phyloP scores from a whole-genome alignment of 2,888 invertebrate species.

The Patella pellucida region DNA sequence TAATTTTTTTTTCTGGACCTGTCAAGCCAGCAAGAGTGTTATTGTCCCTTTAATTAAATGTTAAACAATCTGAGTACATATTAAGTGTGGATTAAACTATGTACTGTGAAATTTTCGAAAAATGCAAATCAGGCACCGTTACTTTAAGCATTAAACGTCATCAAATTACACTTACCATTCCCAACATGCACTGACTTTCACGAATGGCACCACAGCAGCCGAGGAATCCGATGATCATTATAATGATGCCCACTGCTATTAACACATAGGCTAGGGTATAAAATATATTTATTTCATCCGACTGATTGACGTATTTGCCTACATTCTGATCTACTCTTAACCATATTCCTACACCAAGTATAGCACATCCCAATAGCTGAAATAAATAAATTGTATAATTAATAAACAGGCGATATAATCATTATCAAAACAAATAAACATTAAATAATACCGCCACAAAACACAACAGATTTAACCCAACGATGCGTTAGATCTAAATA shows the following conservation, averaged over 20 bases:
- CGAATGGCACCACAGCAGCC: slow-evolving; percentile 87
- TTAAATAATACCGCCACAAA: no score
- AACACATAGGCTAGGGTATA: slow-evolving; percentile 82
- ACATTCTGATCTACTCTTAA: slow-evolving; percentile 80
- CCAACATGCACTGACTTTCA: slow-evolving; percentile 84
- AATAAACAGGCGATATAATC: not conserved
- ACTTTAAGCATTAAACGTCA: not conserved
- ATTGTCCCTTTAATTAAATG: no score
- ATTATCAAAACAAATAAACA: not conserved
- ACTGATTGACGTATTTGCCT: slow-evolving; percentile 80
- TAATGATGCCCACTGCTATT: slow-evolving; percentile 80
- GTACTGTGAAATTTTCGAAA: no score
- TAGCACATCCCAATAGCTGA: slow-evolving; percentile 81
- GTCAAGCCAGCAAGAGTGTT: no score
- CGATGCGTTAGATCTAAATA: no score
- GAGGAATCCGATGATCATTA: slow-evolving; percentile 83
- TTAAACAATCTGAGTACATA: no score
- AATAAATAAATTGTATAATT: slow-evolving; percentile 59
- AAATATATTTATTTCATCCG: slow-evolving; percentile 77
- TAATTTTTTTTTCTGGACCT: no score
- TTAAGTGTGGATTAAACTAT: no score
- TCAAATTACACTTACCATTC: slow-evolving; percentile 77
- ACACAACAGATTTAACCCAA: no score
- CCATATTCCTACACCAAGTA: slow-evolving; percentile 82
- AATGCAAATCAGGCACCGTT: no score